These are phyloP conservation scores for Dicyrtomina minuta DNA, from an alignment of 2,888 invertebrate genomes.

Conservation along the genomic window DNA sequence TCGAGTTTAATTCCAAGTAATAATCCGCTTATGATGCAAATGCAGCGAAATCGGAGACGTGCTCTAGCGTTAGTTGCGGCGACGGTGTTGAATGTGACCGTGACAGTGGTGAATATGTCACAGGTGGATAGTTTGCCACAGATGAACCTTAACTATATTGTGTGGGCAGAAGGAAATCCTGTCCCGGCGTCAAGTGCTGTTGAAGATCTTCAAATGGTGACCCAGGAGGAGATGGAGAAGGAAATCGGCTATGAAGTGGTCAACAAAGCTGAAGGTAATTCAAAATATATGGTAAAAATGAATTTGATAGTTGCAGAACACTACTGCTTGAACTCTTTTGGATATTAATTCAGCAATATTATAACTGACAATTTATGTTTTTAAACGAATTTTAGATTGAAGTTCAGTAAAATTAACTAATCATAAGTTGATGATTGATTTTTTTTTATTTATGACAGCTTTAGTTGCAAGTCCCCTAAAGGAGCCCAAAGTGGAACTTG, in stretches of 20 bases:
- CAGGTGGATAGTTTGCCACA: constrained; percentile 19
- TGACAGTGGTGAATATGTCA: constrained; percentile 47
- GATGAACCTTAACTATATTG: constrained; percentile 47
- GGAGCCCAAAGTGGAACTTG: constrained; percentile 15
- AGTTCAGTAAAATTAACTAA: no score
- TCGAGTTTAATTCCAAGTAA: no score
- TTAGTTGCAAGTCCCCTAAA: constrained; percentile 30
- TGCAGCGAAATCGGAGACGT: no score
- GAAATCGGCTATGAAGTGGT: constrained; percentile 51
- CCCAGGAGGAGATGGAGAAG: constrained; percentile 50
- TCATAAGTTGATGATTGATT: no score
- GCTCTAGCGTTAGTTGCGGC: constrained; percentile 47
- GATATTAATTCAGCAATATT: no score
- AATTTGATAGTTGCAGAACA: no score
- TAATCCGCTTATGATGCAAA: no score
- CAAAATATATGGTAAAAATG: no score
- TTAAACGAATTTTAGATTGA: no score
- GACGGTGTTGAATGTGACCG: constrained; percentile 50
- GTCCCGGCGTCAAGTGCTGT: constrained; percentile 50
- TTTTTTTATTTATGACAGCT: constrained; percentile 10
- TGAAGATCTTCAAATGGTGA: constrained; percentile 46
- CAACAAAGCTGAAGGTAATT: constrained; percentile 51
- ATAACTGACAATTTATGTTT: no score
- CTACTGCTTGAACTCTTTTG: no score
- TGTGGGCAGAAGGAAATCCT: constrained; percentile 51